Evolutionary conservation across 2,888 invertebrate species (phyloP).

Genomic region (Chaetoderma sp.): DNA sequence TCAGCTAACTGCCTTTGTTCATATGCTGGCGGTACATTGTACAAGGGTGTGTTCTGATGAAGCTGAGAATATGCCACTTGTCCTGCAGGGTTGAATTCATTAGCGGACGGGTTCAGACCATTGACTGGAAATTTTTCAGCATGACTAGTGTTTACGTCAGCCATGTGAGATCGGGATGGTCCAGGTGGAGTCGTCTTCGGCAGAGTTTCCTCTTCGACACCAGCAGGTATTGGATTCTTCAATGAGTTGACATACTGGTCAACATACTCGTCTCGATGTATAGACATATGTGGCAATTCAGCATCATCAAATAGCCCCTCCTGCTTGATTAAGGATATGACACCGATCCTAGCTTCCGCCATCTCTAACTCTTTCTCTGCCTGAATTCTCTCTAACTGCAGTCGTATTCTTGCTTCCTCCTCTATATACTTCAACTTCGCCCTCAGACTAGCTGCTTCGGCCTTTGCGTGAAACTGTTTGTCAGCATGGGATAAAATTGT

Average conservation of each 20-base stretch:
- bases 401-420: neutral
- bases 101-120: too few species aligned
- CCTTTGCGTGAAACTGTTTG: neutral
- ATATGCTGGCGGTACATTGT: too few species aligned
- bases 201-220: too few species aligned
- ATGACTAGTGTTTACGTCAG: neutral
- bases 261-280: neutral
- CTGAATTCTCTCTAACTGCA: conserved; percentile 1
- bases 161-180: neutral
- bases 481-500: too few species aligned
- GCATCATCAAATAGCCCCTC: neutral
- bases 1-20: too few species aligned
- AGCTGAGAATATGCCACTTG: too few species aligned
- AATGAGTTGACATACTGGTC: neutral
- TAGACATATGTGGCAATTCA: neutral
- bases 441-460: neutral
- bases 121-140: too few species aligned
- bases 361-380: neutral
- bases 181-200: neutral
- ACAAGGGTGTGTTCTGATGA: too few species aligned
- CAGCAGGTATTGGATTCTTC: too few species aligned
- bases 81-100: too few species aligned
- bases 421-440: neutral
- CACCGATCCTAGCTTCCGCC: neutral
- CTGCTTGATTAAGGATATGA: neutral